Evolutionary conservation across 2,113 vertebrate species (phyloP), one percentile per base, ranked within the genome.

Genomic region (Mola mola): DNA sequence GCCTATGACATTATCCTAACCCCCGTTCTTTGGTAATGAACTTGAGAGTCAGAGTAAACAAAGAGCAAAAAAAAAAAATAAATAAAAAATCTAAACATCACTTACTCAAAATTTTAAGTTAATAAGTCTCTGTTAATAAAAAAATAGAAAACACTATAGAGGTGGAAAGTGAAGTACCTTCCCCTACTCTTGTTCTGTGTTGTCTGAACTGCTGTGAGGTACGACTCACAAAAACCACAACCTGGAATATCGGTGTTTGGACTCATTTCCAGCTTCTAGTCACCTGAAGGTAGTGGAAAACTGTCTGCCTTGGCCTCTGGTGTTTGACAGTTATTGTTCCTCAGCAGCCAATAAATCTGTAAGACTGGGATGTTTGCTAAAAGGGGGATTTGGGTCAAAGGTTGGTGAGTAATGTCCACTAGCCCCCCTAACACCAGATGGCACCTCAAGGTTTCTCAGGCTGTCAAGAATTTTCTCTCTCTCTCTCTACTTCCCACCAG

Each of bases 401-500:
- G 91, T 92, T 75, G n/a, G 47, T 12, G 46, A 65, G 75, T 75
- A 72, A 81, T 89, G 86, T 91, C 89, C 86, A 89, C 83, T 85
- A 83, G 77, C 88, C 90, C 86, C 84, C 83, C 81, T 69, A 77
- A 82, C 16, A 20, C 90, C 91, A 93, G 92, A 93, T 93, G 90
- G 90, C 86, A 90, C 86, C 85, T 89, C 84, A 79, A 73, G 83
- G 73, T 91, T 92, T 92, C 90, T 92, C 90, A 93, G 90, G 90
- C 88, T 90, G 90, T 91, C 88, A 85, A 69, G 62, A 80, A 69
- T 56, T 71, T 62, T 62, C n/a, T n/a, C 74, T 31, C 44, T 37
- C 57, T 36, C 49, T 28, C 29, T 50, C 61, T 62, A 66, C 67
- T 63, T 69, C 59, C 63, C 51, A 62, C 49, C 63, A 62, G 43